Evolutionary conservation across 2,888 invertebrate species (phyloP).

Genomic region (Zeuzera pyrina): DNA sequence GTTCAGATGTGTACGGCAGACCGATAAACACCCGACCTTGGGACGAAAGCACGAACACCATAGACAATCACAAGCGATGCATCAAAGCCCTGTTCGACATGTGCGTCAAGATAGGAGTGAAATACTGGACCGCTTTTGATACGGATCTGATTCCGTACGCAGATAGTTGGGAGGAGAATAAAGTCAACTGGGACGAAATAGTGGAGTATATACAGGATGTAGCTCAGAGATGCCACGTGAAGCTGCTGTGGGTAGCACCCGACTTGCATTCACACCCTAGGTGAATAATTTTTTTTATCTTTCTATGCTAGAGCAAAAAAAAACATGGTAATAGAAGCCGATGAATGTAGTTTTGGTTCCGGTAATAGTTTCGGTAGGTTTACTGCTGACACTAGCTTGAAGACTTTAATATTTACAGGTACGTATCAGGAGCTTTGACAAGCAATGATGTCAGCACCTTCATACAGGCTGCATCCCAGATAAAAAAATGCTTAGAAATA

Average conservation of each 20-base stretch:
- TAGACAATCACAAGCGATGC: conserved; percentile 74
- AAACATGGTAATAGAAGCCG: too few species aligned
- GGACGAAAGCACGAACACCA: conserved; percentile 71
- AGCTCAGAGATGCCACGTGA: conserved; percentile 68
- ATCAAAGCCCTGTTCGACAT: conserved; percentile 76
- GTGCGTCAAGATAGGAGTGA: conserved; percentile 74
- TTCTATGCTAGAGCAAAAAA: not conserved
- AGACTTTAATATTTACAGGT: conserved; percentile 38
- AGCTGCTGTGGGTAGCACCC: conserved; percentile 76
- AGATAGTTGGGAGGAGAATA: conserved; percentile 68
- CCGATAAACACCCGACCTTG: conserved; percentile 56
- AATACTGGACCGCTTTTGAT: conserved; percentile 77
- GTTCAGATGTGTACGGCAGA: conserved; percentile 52
- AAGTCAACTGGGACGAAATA: conserved; percentile 71
- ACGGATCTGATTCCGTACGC: conserved; percentile 73
- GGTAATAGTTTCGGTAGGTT: not conserved
- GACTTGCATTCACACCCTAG: conserved; percentile 74
- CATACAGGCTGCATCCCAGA: conserved; percentile 73
- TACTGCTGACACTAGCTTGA: not conserved
- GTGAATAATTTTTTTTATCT: conserved; percentile 19
- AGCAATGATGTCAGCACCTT: conserved; percentile 73
- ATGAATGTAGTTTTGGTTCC: too few species aligned
- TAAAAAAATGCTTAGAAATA: conserved; percentile 75
- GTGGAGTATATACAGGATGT: conserved; percentile 70
- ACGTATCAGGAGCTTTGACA: conserved; percentile 74